Conservation (phyloP, 2,888 invertebrate genomes). For the Seira ritae region DNA sequence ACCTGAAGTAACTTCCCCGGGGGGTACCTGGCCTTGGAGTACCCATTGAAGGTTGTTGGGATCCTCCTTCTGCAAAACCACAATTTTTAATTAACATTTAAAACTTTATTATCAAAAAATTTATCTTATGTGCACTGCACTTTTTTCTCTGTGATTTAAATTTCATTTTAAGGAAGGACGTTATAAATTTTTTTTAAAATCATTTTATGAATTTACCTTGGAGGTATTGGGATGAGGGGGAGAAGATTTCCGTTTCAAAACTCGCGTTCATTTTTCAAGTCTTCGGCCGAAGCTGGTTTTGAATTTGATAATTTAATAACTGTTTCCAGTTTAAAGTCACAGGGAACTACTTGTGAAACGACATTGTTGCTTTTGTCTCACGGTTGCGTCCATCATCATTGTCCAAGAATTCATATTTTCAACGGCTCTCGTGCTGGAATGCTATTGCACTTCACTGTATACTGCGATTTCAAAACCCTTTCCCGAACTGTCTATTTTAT, state of each 20-base stretch:
- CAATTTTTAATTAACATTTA: too few relatives aligned
- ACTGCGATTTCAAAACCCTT: background rate
- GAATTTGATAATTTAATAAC: too few relatives aligned
- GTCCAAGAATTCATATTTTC: background rate
- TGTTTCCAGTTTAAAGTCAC: too few relatives aligned
- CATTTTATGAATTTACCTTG: constrained; percentile 31
- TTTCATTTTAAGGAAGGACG: too few relatives aligned
- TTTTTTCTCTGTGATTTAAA: too few relatives aligned
- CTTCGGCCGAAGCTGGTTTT: background rate
- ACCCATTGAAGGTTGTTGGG: constrained; percentile 35
- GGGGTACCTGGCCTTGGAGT: constrained; percentile 59
- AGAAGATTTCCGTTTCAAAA: constrained; percentile 43
- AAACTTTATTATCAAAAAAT: too few relatives aligned
- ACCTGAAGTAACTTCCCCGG: constrained; percentile 55
- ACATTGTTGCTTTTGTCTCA: background rate
- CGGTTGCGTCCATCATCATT: background rate
- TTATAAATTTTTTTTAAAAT: too few relatives aligned
- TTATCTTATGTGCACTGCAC: too few relatives aligned
- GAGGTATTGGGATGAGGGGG: constrained; percentile 43
- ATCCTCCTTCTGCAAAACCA: constrained; percentile 10
- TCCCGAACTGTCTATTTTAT: background rate
- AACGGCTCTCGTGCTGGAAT: background rate
- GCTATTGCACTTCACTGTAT: background rate
- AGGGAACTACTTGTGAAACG: background rate
- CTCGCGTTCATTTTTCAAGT: constrained; percentile 30